Conservation (phyloP, 1,140 invertebrate species). For the Bathynomus jamesi region DNA sequence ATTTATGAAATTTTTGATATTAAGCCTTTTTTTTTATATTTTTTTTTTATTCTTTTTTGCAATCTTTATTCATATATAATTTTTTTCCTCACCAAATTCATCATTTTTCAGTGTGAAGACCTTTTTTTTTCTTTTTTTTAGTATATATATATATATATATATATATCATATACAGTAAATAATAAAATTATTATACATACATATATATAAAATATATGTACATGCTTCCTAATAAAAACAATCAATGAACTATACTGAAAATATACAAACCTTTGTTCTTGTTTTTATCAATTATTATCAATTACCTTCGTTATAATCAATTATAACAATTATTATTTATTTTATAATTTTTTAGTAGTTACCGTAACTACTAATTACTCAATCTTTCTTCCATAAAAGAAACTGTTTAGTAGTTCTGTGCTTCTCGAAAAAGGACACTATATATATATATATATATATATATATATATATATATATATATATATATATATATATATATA, state of each 20-base stretch:
- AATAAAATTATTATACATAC: not conserved
- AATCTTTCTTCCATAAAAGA: not conserved
- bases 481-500: not conserved
- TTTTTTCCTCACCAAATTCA: no score
- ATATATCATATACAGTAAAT: not conserved
- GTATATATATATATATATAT: not conserved
- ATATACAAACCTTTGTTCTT: not conserved
- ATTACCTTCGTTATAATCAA: not conserved
- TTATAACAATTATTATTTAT: not conserved
- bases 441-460: not conserved
- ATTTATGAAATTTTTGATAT: no score
- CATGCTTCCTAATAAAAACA: not conserved
- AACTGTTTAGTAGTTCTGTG: not conserved
- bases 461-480: not conserved
- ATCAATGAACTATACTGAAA: not conserved
- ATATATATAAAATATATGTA: constrained; percentile 1
- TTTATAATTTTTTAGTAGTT: not conserved
- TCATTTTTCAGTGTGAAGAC: no score
- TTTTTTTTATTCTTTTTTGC: no score
- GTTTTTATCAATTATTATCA: not conserved
- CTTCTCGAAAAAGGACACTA: no score
- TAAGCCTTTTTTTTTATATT: no score
- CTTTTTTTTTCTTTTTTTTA: not conserved
- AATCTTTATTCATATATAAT: no score
- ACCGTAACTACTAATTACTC: not conserved